Evolutionary conservation across 2,888 invertebrate genomes (phyloP).

Genomic region (Agrochola lychnidis): DNA sequence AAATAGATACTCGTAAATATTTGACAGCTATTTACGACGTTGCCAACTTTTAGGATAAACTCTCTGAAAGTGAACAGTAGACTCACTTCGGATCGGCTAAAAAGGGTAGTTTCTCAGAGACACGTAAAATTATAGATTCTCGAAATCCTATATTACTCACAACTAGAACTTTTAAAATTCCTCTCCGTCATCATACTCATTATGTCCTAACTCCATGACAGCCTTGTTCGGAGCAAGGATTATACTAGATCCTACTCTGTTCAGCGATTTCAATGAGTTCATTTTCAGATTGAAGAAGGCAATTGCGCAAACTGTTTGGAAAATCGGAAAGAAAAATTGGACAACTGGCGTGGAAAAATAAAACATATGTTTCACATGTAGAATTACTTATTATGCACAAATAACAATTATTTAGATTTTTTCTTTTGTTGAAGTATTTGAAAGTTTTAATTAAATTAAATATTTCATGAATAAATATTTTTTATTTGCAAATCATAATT

Average conservation of each 20-base stretch:
- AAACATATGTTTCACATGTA: constrained; percentile 70
- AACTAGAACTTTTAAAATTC: neutral
- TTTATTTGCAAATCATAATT: constrained; percentile 18
- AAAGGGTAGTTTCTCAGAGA: neutral
- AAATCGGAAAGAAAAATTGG: constrained; percentile 66
- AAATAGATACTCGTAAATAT: no score
- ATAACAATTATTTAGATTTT: constrained; percentile 4
- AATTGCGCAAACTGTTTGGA: constrained; percentile 55
- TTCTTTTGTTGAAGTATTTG: constrained; percentile 11
- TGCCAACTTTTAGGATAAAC: no score
- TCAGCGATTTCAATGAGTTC: neutral
- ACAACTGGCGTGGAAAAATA: constrained; percentile 68
- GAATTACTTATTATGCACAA: neutral
- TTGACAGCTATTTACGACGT: no score
- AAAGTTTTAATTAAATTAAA: constrained; percentile 27
- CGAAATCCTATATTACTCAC: neutral
- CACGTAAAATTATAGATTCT: neutral
- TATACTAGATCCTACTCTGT: neutral
- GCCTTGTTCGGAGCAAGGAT: neutral
- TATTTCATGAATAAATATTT: neutral
- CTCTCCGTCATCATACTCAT: neutral
- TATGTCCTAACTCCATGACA: neutral
- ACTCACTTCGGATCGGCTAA: no score
- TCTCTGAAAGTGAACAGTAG: no score
- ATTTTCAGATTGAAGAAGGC: constrained; percentile 64